These are phyloP conservation scores for Cyprinodon tularosa DNA, from an alignment of 2,113 vertebrate genomes.

Conservation along the genomic window DNA sequence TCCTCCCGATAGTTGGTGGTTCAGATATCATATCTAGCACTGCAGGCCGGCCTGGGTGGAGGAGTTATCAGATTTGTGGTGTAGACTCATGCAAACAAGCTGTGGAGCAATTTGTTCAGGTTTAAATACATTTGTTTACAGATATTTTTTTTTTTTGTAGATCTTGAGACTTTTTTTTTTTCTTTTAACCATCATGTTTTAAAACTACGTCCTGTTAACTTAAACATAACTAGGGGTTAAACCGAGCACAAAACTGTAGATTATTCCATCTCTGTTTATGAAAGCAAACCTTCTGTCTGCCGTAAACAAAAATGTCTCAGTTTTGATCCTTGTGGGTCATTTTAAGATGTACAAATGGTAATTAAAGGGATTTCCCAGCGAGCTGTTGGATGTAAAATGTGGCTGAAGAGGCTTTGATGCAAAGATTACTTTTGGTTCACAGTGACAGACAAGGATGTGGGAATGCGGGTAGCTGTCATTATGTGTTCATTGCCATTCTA, in stretches of 20 bases:
- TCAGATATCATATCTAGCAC: constrained; percentile 64
- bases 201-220: background rate
- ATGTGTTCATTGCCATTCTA: constrained; percentile 34
- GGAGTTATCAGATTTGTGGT: constrained; percentile 57
- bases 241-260: background rate
- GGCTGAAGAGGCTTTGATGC: constrained; percentile 28
- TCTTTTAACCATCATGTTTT: background rate
- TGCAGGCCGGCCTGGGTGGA: constrained; percentile 65
- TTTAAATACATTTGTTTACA: background rate
- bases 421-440: constrained; percentile 27
- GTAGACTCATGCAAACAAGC: constrained; percentile 4
- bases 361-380: constrained; percentile 36
- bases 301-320: background rate
- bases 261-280: background rate
- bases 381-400: constrained; percentile 35
- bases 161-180: background rate
- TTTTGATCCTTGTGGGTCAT: constrained; percentile 3
- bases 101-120: background rate
- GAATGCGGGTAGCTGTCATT: constrained; percentile 56
- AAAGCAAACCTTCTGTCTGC: background rate
- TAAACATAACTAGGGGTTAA: background rate
- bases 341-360: background rate
- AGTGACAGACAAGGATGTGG: constrained; percentile 34
- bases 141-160: background rate
- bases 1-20: constrained; percentile 13